These are phyloP conservation scores for Scaptodrosophila lebanonensis DNA, from an alignment of 1,140 invertebrate species.

Conservation along the genomic window DNA sequence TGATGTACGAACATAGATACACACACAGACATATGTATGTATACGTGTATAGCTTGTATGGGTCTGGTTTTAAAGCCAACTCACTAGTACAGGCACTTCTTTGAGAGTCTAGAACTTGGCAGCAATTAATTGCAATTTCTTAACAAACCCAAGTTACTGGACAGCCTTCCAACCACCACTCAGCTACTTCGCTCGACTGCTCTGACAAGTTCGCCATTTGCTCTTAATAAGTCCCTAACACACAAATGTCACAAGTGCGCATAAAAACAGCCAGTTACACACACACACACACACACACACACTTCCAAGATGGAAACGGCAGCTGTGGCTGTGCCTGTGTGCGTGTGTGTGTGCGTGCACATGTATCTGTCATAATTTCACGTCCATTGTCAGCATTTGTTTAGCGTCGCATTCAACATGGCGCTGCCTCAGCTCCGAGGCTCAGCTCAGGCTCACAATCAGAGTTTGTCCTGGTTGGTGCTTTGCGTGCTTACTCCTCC, in stretches of 20 bases:
- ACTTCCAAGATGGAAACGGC: slow-evolving; percentile 20
- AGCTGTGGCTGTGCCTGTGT: not conserved
- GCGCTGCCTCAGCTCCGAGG: slow-evolving; percentile 11
- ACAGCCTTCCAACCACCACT: no score
- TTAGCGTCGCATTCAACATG: slow-evolving; percentile 54
- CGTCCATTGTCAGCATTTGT: slow-evolving; percentile 73
- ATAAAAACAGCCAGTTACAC: slow-evolving; percentile 22
- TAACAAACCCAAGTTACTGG: no score
- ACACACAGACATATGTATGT: no score
- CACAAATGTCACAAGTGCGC: slow-evolving; percentile 45
- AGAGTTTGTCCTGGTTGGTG: slow-evolving; percentile 46
- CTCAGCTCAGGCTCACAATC: slow-evolving; percentile 8
- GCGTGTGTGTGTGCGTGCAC: slow-evolving; percentile 1
- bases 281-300: slow-evolving; percentile 14
- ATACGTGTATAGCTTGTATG: no score
- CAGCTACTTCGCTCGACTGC: slow-evolving; percentile 30
- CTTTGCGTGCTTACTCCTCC: slow-evolving; percentile 9
- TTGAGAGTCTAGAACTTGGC: no score
- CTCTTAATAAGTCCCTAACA: slow-evolving; percentile 26
- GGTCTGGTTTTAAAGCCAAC: slow-evolving; percentile 56
- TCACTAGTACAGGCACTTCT: no score
- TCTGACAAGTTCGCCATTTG: slow-evolving; percentile 33
- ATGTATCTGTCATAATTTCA: slow-evolving; percentile 69
- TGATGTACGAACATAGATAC: no score
- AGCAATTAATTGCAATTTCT: no score